Evolutionary conservation across 1,140 invertebrate species (phyloP).

Genomic region (Glomeris maerens): DNA sequence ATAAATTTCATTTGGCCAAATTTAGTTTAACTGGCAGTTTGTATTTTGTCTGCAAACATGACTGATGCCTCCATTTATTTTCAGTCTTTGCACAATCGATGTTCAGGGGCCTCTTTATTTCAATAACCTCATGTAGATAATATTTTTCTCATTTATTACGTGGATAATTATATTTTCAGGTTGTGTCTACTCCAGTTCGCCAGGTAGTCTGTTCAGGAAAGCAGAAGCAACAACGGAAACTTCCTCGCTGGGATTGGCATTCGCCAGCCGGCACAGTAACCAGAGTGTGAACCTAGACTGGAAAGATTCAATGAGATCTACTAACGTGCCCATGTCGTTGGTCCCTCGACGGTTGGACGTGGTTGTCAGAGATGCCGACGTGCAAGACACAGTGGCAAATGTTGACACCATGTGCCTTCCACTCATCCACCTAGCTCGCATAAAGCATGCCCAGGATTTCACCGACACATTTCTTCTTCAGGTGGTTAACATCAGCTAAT

Average conservation of each 20-base stretch:
- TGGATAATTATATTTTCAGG: too few relatives aligned
- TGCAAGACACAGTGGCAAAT: background rate
- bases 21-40: background rate
- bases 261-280: conserved; percentile 13
- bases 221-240: background rate
- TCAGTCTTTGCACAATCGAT: background rate
- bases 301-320: conserved; percentile 13
- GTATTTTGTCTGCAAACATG: too few relatives aligned
- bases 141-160: too few relatives aligned
- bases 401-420: conserved; percentile 26
- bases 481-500: conserved; percentile 21
- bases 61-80: background rate
- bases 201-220: background rate
- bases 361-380: background rate
- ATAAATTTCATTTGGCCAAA: background rate
- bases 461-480: conserved; percentile 37
- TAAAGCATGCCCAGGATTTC: conserved; percentile 37
- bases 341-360: too few relatives aligned
- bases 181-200: background rate
- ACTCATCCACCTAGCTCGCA: conserved; percentile 34
- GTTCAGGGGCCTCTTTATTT: too few relatives aligned
- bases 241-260: background rate
- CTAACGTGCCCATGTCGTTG: too few relatives aligned
- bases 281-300: conserved; percentile 15
- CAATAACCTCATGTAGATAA: too few relatives aligned